Percentiles rank a stretch among this genome's conserved stretches.
These are phyloP conservation scores for Anser cygnoides DNA, from an alignment of 2,113 vertebrate species.

Conservation along the genomic window DNA sequence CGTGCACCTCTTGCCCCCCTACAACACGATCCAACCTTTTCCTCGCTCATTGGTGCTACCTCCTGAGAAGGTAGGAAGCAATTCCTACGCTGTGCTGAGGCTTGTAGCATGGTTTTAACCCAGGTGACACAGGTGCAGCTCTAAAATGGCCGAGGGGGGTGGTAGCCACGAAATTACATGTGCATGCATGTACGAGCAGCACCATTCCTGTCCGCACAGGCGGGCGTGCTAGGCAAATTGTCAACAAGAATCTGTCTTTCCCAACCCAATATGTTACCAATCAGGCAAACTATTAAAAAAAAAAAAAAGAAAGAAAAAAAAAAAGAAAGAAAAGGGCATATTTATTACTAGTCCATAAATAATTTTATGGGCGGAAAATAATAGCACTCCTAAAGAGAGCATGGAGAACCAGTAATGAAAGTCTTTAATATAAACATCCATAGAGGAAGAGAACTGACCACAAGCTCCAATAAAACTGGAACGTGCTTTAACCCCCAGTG, in stretches of 20 bases:
- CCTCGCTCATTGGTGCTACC: neutral
- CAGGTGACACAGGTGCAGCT: neutral
- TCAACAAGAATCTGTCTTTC: conserved; percentile 42
- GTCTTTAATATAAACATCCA: conserved; percentile 68
- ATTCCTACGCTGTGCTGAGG: neutral
- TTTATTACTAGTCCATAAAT: conserved; percentile 68
- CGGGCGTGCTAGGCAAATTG: neutral
- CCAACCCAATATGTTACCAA: conserved; percentile 48
- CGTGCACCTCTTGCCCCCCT: neutral
- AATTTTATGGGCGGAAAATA: conserved; percentile 69
- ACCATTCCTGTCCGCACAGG: neutral
- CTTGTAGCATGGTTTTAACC: neutral
- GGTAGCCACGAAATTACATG: fast-evolving
- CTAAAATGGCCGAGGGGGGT: neutral
- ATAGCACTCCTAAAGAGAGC: conserved; percentile 61
- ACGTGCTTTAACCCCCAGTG: conserved; percentile 41
- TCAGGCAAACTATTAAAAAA: conserved; percentile 31
- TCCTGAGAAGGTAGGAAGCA: neutral
- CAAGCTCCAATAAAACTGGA: conserved; percentile 61
- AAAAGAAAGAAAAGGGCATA: neutral
- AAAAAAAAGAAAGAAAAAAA: neutral
- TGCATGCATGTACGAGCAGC: neutral
- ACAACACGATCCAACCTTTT: neutral
- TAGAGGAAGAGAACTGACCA: conserved; percentile 58
- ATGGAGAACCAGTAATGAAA: conserved; percentile 52